Base-by-base conservation (phyloP, 2,888 invertebrate species). In the Biston stratarius region DNA sequence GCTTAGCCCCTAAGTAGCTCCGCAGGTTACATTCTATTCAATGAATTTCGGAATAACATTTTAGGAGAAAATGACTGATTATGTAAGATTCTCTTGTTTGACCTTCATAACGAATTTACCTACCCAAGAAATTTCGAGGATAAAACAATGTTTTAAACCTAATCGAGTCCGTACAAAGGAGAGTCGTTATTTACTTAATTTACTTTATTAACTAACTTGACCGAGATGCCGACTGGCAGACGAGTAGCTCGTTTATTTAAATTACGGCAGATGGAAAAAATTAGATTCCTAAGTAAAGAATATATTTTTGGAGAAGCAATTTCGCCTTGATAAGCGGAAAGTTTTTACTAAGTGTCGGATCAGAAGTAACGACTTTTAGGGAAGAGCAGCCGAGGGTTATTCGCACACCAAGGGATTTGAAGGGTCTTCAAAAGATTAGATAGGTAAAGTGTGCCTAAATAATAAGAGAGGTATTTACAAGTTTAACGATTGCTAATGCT, bases 181-280 rank as follows among this genome's bases (percentile, higher is more conserved):
- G 74, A 78, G 78, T 72, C 63, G 58, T 61, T 72, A 75, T 72
- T 74, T 77, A 72, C 62, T 62, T 69, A 78, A 76, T 77, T 79
- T 76, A 75, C 75, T 78, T 81, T 77, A 79, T 77, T 81, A 74
- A 73, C 72, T 68, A 66, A 76, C 73, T 74, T 77, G 77, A 70
- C 70, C 61, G 69, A 75, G 72, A 77, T 76, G 70, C 67, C 62
- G 59, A 65, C 48, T 67, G 70, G 68, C 70, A 69, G 70, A 74
- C 70, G 69, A 75, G 75, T 73, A 76, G 69, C 61, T 70, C 76
- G 64, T 79, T 79, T 77, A 77, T 80, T 80, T 75, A 78, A 82
- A 81, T 80, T 79, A 77, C 65, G 65, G 56, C 62, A 62, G 72
- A 71, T 68, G 66, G 67, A 72, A 76, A 74, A 74, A 74, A 77